These are phyloP conservation scores for Lutjanus erythropterus DNA, from an alignment of 2,113 vertebrate species.

Conservation along the genomic window DNA sequence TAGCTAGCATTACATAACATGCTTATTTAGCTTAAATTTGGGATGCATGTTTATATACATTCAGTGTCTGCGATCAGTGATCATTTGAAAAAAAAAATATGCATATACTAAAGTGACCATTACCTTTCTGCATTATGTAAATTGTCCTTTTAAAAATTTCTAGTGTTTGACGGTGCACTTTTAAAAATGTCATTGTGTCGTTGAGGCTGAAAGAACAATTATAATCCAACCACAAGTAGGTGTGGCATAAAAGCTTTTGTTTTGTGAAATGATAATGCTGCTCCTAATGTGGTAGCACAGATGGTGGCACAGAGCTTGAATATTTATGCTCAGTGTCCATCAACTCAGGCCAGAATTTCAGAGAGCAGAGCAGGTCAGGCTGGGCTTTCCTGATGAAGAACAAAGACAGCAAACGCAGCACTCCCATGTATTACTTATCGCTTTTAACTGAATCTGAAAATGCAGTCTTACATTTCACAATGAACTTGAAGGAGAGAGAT, in stretches of 20 bases:
- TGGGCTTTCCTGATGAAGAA: slow-evolving; percentile 22
- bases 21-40: slow-evolving; percentile 1
- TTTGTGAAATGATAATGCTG: slow-evolving; percentile 33
- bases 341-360: slow-evolving; percentile 37
- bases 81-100: neutral
- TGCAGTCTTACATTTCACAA: neutral
- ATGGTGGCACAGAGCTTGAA: slow-evolving; percentile 59
- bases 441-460: slow-evolving; percentile 5
- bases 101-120: too few species aligned
- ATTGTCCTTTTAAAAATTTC: slow-evolving; percentile 5
- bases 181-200: slow-evolving; percentile 23
- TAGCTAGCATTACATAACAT: slow-evolving; percentile 3
- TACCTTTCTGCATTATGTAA: slow-evolving; percentile 26
- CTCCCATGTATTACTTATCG: neutral
- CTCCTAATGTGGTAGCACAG: slow-evolving; percentile 57
- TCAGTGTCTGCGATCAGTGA: slow-evolving; percentile 5
- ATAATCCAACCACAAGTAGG: slow-evolving; percentile 18
- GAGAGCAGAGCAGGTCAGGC: slow-evolving; percentile 7
- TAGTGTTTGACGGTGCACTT: slow-evolving; percentile 21
- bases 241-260: slow-evolving; percentile 46
- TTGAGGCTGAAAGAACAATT: slow-evolving; percentile 23
- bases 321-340: slow-evolving; percentile 60
- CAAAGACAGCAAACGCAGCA: slow-evolving; percentile 11
- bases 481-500: neutral
- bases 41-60: neutral